Conservation (phyloP, 2,888 invertebrate genomes). For the Aproaerema taeniolella region DNA sequence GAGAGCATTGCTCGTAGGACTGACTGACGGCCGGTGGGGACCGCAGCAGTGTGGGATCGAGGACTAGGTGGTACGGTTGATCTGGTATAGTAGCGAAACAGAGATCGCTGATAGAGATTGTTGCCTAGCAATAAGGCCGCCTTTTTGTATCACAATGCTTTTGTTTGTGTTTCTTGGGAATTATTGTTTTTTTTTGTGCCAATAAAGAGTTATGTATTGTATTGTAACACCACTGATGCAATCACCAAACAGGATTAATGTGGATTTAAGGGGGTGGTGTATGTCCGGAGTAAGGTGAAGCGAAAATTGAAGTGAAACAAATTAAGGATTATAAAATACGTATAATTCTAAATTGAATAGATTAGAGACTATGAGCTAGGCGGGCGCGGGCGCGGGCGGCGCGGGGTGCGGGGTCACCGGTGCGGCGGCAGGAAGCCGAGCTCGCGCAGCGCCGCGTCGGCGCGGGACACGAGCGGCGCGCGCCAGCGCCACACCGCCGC, state of each 20-base stretch:
- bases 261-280: background rate
- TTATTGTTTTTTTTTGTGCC: background rate
- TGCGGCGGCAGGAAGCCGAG: slow-evolving; percentile 82
- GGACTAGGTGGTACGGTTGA: too few relatives aligned
- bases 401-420: slow-evolving; percentile 29
- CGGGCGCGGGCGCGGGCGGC: background rate
- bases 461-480: slow-evolving; percentile 83
- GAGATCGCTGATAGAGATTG: too few relatives aligned
- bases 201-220: background rate
- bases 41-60: too few relatives aligned
- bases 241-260: background rate
- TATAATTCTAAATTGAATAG: slow-evolving; percentile 44
- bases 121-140: too few relatives aligned
- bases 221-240: background rate
- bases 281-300: too few relatives aligned
- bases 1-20: too few relatives aligned
- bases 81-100: too few relatives aligned
- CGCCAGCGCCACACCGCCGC: slow-evolving; percentile 93
- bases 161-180: too few relatives aligned
- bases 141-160: too few relatives aligned
- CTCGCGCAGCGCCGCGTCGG: slow-evolving; percentile 82
- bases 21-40: too few relatives aligned
- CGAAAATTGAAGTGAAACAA: slow-evolving; percentile 15
- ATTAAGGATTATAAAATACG: slow-evolving; percentile 48
- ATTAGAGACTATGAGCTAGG: slow-evolving; percentile 9